Conservation (phyloP, 2,888 invertebrate species). For the Sceliomorpha sp. region DNA sequence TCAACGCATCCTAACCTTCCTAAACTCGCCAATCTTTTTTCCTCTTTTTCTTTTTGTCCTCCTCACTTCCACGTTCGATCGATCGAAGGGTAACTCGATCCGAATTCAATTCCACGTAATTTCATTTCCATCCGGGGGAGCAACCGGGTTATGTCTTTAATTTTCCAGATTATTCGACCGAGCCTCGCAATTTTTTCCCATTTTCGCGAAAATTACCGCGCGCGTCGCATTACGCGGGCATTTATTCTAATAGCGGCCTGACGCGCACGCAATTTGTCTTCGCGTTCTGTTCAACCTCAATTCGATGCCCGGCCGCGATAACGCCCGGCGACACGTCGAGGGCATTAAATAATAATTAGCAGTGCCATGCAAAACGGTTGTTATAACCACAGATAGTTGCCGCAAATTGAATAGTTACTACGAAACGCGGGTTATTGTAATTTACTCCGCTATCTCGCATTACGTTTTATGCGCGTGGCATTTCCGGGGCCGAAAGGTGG, state of each 20-base stretch:
- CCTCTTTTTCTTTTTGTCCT: too few species aligned
- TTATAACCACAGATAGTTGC: conserved; percentile 50
- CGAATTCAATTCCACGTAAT: too few species aligned
- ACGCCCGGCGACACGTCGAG: conserved; percentile 26
- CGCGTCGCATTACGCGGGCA: too few species aligned
- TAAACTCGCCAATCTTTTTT: too few species aligned
- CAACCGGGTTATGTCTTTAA: too few species aligned
- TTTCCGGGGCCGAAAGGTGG: too few species aligned
- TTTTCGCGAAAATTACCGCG: neutral
- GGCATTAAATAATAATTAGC: conserved; percentile 55
- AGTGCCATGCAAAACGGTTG: conserved; percentile 55
- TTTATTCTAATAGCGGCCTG: conserved; percentile 14
- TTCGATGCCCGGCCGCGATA: conserved; percentile 45
- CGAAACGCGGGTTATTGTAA: conserved; percentile 45
- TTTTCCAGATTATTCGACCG: neutral
- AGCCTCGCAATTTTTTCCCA: neutral
- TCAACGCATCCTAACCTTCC: too few species aligned
- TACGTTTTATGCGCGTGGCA: too few species aligned
- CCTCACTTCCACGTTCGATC: too few species aligned
- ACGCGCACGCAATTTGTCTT: conserved; percentile 52
- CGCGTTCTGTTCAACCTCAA: conserved; percentile 27
- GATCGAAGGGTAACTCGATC: too few species aligned
- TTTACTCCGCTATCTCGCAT: too few species aligned
- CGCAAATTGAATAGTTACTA: conserved; percentile 44
- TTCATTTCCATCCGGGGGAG: too few species aligned